Evolutionary conservation across 2,888 invertebrate species (phyloP).

Genomic region (Chrysotoxum bicinctum): DNA sequence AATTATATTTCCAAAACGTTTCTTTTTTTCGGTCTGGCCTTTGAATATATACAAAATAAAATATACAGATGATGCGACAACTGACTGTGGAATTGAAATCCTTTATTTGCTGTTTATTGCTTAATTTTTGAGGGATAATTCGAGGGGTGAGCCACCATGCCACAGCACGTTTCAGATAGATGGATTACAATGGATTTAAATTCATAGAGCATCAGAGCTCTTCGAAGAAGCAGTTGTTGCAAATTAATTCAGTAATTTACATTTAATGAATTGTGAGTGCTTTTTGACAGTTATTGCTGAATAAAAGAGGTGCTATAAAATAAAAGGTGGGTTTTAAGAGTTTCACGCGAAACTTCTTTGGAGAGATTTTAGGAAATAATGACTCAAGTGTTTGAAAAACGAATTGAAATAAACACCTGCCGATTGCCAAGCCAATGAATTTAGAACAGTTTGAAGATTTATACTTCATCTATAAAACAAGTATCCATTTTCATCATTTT

Average conservation of each 20-base stretch:
- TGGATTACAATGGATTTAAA: slow-evolving; percentile 65
- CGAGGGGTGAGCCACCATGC: slow-evolving; percentile 56
- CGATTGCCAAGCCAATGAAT: too few relatives aligned
- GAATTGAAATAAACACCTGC: too few relatives aligned
- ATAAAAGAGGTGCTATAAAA: neutral
- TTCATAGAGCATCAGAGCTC: slow-evolving; percentile 6
- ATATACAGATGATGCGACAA: neutral
- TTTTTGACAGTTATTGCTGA: slow-evolving; percentile 42
- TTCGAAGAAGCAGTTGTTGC: neutral
- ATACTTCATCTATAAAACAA: too few relatives aligned
- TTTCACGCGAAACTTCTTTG: neutral
- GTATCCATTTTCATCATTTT: too few relatives aligned
- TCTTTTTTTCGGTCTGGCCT: slow-evolving; percentile 26
- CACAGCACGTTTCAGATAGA: slow-evolving; percentile 49
- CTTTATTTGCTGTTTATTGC: slow-evolving; percentile 67
- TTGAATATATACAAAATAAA: slow-evolving; percentile 73
- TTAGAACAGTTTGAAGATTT: too few relatives aligned
- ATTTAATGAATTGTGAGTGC: slow-evolving; percentile 62
- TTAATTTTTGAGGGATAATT: slow-evolving; percentile 66
- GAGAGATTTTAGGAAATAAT: neutral
- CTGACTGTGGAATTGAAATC: slow-evolving; percentile 22
- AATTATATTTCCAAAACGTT: slow-evolving; percentile 62
- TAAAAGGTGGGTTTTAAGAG: slow-evolving; percentile 3
- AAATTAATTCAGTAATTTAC: slow-evolving; percentile 60
- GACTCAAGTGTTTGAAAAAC: too few relatives aligned